Evolutionary conservation across 1,140 invertebrate genomes (phyloP).

Genomic region (Ditylenchus dipsaci): DNA sequence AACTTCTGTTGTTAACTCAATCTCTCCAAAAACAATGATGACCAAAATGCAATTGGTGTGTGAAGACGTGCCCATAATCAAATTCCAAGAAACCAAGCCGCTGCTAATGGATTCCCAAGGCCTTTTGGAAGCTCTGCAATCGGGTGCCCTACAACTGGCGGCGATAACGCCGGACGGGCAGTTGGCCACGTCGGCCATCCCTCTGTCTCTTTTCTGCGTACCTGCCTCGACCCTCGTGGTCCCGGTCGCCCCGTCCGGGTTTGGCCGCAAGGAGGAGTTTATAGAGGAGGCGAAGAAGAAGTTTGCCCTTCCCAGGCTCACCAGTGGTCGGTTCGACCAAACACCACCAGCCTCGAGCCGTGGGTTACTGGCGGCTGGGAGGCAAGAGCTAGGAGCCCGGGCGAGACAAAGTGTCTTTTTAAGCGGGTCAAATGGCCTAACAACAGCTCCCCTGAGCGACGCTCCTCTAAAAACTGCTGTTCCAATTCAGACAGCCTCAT

Average conservation of each 20-base stretch:
- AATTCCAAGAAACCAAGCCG: too few species aligned
- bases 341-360: slow-evolving; percentile 14
- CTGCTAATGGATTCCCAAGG: too few species aligned
- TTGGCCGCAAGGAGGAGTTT: slow-evolving; percentile 7
- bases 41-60: not conserved
- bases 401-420: slow-evolving; percentile 29
- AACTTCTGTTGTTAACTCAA: too few species aligned
- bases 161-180: not conserved
- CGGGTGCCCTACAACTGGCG: too few species aligned
- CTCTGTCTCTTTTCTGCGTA: slow-evolving; percentile 31
- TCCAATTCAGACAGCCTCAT: slow-evolving; percentile 3
- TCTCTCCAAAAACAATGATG: too few species aligned
- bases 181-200: slow-evolving; percentile 8
- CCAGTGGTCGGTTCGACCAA: slow-evolving; percentile 24
- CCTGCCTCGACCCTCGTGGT: slow-evolving; percentile 16
- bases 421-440: slow-evolving; percentile 19
- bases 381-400: not conserved
- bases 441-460: not conserved
- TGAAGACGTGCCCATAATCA: not conserved
- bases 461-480: too few species aligned
- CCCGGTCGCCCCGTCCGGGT: slow-evolving; percentile 9
- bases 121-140: too few species aligned
- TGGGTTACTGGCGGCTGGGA: slow-evolving; percentile 6
- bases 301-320: not conserved
- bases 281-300: not conserved